Evolutionary conservation across 2,797 vertebrate species (phyloP).

Genomic region (Ctenopoma multispine): DNA sequence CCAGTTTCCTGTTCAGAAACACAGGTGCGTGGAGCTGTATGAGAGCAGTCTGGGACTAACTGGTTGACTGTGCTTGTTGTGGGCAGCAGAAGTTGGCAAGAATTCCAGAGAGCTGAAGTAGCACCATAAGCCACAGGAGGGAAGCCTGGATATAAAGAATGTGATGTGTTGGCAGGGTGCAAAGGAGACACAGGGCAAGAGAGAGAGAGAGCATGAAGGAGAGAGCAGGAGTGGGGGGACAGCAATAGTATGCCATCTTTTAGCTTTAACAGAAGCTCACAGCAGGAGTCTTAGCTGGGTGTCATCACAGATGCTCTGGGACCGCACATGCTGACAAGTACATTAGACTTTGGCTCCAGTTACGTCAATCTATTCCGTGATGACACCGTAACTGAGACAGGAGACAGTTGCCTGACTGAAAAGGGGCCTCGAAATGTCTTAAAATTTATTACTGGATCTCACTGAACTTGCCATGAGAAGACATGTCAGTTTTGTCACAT

Average conservation of each 20-base stretch:
- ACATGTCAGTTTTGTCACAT: background rate
- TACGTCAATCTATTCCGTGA: slow-evolving; percentile 41
- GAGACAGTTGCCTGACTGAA: slow-evolving; percentile 17
- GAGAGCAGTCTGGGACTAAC: slow-evolving; percentile 54
- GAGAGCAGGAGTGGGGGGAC: slow-evolving; percentile 17
- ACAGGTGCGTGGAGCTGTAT: slow-evolving; percentile 33
- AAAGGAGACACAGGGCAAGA: slow-evolving; percentile 27
- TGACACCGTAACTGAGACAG: slow-evolving; percentile 28
- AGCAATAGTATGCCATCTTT: slow-evolving; percentile 47
- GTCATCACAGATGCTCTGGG: slow-evolving; percentile 53
- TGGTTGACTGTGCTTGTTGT: slow-evolving; percentile 44
- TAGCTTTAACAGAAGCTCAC: slow-evolving; percentile 54
- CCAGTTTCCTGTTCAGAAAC: slow-evolving; percentile 31
- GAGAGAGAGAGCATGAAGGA: slow-evolving; percentile 6
- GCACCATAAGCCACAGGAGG: slow-evolving; percentile 49
- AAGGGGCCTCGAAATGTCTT: background rate
- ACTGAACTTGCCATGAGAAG: background rate
- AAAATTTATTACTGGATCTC: background rate
- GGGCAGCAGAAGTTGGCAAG: slow-evolving; percentile 46
- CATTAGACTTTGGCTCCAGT: slow-evolving; percentile 53
- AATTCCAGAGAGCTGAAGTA: slow-evolving; percentile 53
- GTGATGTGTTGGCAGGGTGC: slow-evolving; percentile 55
- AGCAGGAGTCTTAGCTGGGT: slow-evolving; percentile 57
- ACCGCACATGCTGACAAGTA: slow-evolving; percentile 56
- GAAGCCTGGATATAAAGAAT: slow-evolving; percentile 49